Conservation (phyloP, 2,797 vertebrate genomes). For the Rhinichthys osculus region DNA sequence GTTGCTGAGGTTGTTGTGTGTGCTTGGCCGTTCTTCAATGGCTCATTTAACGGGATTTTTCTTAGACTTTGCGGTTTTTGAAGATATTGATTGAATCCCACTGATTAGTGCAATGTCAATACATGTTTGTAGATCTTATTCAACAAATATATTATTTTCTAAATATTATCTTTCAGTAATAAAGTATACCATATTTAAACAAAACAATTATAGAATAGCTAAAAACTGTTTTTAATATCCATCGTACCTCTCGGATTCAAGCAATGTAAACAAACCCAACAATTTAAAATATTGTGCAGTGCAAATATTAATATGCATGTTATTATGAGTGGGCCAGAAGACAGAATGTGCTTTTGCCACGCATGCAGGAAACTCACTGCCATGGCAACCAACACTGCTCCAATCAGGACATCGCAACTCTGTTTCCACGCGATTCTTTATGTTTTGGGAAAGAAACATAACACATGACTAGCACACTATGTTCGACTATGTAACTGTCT, state of each 20-base stretch:
- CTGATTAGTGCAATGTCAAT: background rate
- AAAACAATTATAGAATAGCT: background rate
- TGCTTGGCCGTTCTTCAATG: background rate
- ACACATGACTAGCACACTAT: background rate
- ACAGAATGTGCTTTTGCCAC: conserved; percentile 3
- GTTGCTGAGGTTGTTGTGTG: background rate
- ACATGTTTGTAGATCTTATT: background rate
- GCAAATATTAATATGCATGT: conserved; percentile 17
- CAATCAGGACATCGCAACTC: conserved; percentile 19
- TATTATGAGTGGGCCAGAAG: conserved; percentile 10
- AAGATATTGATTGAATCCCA: background rate
- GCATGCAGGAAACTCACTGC: conserved; percentile 28
- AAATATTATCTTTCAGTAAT: background rate
- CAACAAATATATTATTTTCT: background rate
- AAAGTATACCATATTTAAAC: background rate
- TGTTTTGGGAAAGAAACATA: conserved; percentile 24
- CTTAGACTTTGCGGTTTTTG: background rate
- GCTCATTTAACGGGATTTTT: background rate
- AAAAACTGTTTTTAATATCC: background rate
- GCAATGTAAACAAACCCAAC: background rate
- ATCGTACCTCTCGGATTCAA: background rate
- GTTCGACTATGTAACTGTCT: background rate
- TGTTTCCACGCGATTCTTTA: conserved; percentile 17
- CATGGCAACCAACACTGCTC: conserved; percentile 46
- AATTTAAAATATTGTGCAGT: background rate